A percentile compares a stretch with the other conserved stretches of the same genome.
phyloP scores from a whole-genome alignment of 2,797 vertebrate species.

The Phoebastria nigripes region DNA sequence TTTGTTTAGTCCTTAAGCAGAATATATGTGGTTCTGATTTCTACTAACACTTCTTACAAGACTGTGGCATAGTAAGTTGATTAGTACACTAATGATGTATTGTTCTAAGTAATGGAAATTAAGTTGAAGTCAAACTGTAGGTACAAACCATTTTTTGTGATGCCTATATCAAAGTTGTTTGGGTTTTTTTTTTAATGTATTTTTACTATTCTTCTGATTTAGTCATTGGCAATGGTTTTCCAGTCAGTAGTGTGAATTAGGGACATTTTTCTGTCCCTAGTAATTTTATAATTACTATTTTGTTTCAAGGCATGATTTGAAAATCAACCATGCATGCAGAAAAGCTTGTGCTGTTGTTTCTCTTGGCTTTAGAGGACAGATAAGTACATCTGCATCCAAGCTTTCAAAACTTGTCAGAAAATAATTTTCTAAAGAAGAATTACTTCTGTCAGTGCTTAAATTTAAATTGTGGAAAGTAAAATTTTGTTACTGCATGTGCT shows the following conservation, averaged over 20 bases:
- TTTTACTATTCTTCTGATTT: not conserved
- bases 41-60: not conserved
- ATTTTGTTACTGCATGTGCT: not conserved
- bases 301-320: conserved; percentile 25
- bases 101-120: not conserved
- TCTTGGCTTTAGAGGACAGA: not conserved
- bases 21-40: not conserved
- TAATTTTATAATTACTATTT: not conserved
- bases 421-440: not conserved
- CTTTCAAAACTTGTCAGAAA: conserved; percentile 27
- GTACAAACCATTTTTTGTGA: not conserved
- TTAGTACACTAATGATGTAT: not conserved
- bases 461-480: not conserved
- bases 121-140: not conserved
- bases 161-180: not conserved
- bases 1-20: not conserved
- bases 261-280: not conserved
- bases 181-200: fast-evolving
- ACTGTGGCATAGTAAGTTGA: not conserved
- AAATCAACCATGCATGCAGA: not conserved
- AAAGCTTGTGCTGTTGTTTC: not conserved
- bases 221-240: not conserved
- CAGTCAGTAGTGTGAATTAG: not conserved
- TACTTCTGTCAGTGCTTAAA: not conserved
- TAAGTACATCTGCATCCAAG: not conserved